A percentile compares a stretch with the other conserved stretches of the same genome.
Conservation (phyloP, 2,797 vertebrate genomes). For the Phoeniculus purpureus region DNA sequence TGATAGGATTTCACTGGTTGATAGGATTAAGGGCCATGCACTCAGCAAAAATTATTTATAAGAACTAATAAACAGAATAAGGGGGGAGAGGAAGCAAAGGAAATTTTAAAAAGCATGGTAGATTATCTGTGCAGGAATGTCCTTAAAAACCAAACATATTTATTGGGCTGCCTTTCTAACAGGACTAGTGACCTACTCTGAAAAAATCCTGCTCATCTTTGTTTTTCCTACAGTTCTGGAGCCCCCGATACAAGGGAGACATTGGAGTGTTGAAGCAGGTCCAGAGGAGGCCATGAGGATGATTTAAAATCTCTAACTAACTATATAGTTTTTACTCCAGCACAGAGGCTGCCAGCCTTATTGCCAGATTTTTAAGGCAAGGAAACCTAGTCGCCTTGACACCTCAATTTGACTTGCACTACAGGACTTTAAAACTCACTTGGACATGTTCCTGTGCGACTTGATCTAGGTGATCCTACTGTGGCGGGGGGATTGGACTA, state of each 20-base stretch:
- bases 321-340: not conserved
- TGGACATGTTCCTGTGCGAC: too few species aligned
- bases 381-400: not conserved
- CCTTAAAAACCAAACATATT: not conserved
- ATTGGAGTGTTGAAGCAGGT: too few species aligned
- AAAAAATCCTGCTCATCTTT: not conserved
- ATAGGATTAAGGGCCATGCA: not conserved
- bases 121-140: not conserved
- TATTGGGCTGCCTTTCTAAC: not conserved
- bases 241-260: too few species aligned
- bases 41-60: not conserved
- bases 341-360: not conserved
- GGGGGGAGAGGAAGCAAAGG: not conserved
- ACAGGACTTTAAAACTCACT: not conserved
- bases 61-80: not conserved
- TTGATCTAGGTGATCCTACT: too few species aligned
- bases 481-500: too few species aligned
- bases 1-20: not conserved
- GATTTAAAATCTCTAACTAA: not conserved
- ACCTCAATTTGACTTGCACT: not conserved
- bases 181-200: not conserved
- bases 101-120: not conserved
- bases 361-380: not conserved
- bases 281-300: too few species aligned
- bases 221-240: too few species aligned